A percentile compares a stretch with the other conserved stretches of the same genome.
Evolutionary conservation across 1,140 invertebrate genomes (phyloP).

Genomic region (Acromyrmex heyeri): DNA sequence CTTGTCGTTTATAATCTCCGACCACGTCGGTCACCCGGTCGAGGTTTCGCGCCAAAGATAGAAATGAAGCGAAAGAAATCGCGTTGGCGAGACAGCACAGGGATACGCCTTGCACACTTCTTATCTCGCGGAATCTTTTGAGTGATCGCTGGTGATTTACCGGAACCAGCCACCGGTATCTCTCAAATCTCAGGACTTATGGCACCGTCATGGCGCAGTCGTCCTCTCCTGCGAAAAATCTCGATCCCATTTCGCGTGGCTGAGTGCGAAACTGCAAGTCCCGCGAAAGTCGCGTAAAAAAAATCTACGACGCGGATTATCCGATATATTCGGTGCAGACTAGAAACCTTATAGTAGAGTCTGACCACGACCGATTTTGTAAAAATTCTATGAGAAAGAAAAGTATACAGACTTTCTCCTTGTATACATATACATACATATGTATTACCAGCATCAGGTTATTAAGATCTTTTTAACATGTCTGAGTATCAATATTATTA

Average conservation of each 20-base stretch:
- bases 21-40: slow-evolving; percentile 24
- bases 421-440: too few species aligned
- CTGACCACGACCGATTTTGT: too few species aligned
- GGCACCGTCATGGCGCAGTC: slow-evolving; percentile 63
- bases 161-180: slow-evolving; percentile 59
- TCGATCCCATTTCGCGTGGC: background rate
- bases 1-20: slow-evolving; percentile 58
- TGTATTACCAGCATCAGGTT: too few species aligned
- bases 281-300: slow-evolving; percentile 18
- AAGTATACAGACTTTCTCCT: too few species aligned
- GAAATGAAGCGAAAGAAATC: slow-evolving; percentile 48
- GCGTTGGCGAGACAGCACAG: slow-evolving; percentile 20
- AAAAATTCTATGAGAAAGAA: too few species aligned
- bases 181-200: slow-evolving; percentile 73
- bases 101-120: slow-evolving; percentile 58
- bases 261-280: slow-evolving; percentile 28
- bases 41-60: slow-evolving; percentile 35
- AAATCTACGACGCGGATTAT: background rate
- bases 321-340: background rate
- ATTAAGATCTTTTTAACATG: too few species aligned
- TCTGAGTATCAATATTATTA: too few species aligned
- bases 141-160: slow-evolving; percentile 75
- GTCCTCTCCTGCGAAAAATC: slow-evolving; percentile 29
- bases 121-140: slow-evolving; percentile 72
- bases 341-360: too few species aligned